phyloP scores from a whole-genome alignment of 2,888 invertebrate genomes.

The Dexiosoma caninum region DNA sequence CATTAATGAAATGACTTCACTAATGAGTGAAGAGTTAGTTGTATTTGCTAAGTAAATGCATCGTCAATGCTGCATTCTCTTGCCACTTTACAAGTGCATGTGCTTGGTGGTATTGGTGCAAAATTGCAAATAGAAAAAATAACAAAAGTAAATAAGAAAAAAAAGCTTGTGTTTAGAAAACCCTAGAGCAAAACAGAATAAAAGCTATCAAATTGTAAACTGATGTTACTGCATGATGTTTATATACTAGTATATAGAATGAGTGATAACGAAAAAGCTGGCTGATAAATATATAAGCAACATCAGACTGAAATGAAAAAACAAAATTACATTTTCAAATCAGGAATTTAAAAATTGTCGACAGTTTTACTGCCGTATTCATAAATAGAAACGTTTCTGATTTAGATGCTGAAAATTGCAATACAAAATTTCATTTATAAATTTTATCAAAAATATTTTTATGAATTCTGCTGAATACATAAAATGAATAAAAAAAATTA shows the following conservation, averaged over 20 bases:
- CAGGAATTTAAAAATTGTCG: too few species aligned
- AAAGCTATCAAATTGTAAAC: slow-evolving; percentile 51
- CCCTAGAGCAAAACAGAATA: neutral
- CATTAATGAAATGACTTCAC: neutral
- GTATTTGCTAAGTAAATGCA: neutral
- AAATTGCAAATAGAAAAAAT: neutral
- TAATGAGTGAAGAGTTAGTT: neutral
- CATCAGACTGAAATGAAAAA: too few species aligned
- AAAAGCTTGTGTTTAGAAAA: slow-evolving; percentile 42
- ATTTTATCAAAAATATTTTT: too few species aligned
- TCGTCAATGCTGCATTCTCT: neutral
- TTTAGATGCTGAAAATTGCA: too few species aligned
- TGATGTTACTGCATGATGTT: slow-evolving; percentile 1
- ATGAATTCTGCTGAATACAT: too few species aligned
- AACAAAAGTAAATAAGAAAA: neutral
- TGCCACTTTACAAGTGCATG: neutral
- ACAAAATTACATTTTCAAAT: too few species aligned
- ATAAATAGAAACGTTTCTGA: too few species aligned
- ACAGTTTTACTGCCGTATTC: too few species aligned
- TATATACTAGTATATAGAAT: too few species aligned
- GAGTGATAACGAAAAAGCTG: neutral
- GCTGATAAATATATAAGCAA: too few species aligned
- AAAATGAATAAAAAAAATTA: too few species aligned
- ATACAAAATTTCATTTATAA: too few species aligned
- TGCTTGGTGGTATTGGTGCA: neutral